Percentiles rank a stretch among this genome's conserved stretches.
These are phyloP conservation scores for Neopipo cinnamomea DNA, from an alignment of 2,113 vertebrate species.

Conservation along the genomic window DNA sequence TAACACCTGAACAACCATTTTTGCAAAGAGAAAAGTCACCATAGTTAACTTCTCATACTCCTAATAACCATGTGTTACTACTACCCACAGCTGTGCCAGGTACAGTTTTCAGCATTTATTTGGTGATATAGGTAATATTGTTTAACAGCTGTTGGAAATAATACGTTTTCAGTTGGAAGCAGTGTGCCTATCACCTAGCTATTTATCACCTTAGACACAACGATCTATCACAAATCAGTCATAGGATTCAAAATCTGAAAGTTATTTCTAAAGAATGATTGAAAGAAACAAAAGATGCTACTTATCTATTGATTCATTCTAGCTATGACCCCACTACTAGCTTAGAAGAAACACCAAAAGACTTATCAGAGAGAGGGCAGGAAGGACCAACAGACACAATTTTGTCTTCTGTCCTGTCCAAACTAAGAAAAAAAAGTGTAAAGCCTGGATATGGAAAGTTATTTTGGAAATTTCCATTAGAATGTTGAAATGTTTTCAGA, in stretches of 20 bases:
- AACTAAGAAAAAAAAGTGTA: not conserved
- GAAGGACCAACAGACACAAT: not conserved
- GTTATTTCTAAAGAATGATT: not conserved
- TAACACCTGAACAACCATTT: constrained; percentile 21
- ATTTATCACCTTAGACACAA: not conserved
- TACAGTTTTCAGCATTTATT: not conserved
- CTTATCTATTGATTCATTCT: not conserved
- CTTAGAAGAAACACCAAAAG: not conserved
- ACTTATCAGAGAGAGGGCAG: not conserved
- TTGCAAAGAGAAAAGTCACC: not conserved
- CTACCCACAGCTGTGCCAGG: not conserved
- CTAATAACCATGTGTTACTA: not conserved
- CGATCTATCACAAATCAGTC: not conserved
- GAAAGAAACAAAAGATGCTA: not conserved
- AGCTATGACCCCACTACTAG: not conserved
- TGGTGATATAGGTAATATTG: not conserved
- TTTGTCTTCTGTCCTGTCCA: not conserved
- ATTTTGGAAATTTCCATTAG: not conserved
- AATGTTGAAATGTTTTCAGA: not conserved
- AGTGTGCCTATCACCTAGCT: not conserved
- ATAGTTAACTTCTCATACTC: not conserved
- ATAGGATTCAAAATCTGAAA: not conserved
- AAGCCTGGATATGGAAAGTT: not conserved
- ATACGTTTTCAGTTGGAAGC: not conserved
- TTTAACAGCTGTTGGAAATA: not conserved